Conservation (phyloP, 2,797 vertebrate species). For the Poecilia velifera region DNA sequence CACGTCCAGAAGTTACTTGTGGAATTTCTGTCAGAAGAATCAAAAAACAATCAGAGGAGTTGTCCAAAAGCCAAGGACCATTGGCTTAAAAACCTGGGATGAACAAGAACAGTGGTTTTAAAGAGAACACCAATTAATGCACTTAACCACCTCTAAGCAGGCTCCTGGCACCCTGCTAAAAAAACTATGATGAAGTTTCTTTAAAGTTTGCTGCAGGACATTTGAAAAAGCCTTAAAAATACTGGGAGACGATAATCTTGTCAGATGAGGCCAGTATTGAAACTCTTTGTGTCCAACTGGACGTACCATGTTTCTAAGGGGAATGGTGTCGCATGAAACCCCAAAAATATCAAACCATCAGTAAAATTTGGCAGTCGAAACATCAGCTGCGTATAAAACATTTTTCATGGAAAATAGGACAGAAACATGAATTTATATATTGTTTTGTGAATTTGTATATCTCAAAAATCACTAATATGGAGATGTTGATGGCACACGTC, state of each 20-base stretch:
- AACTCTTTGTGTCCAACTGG: background rate
- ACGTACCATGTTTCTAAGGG: background rate
- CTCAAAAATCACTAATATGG: background rate
- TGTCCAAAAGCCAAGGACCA: background rate
- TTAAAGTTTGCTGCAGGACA: background rate
- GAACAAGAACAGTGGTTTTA: background rate
- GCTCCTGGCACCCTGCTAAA: background rate
- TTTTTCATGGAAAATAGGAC: background rate
- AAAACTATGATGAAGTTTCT: background rate
- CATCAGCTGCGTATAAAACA: background rate
- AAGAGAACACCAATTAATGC: background rate
- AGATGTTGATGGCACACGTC: background rate
- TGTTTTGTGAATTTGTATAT: background rate
- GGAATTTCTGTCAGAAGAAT: background rate
- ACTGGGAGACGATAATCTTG: background rate
- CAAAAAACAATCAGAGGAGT: no score
- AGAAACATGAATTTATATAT: background rate
- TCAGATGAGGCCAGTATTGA: background rate
- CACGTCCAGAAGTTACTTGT: background rate
- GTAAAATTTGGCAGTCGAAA: background rate
- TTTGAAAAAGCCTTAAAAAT: background rate
- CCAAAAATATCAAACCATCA: background rate
- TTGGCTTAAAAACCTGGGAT: background rate
- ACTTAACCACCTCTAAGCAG: background rate
- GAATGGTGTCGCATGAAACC: background rate